Conservation (phyloP, 2,797 vertebrate genomes). For the Alauda arvensis region DNA sequence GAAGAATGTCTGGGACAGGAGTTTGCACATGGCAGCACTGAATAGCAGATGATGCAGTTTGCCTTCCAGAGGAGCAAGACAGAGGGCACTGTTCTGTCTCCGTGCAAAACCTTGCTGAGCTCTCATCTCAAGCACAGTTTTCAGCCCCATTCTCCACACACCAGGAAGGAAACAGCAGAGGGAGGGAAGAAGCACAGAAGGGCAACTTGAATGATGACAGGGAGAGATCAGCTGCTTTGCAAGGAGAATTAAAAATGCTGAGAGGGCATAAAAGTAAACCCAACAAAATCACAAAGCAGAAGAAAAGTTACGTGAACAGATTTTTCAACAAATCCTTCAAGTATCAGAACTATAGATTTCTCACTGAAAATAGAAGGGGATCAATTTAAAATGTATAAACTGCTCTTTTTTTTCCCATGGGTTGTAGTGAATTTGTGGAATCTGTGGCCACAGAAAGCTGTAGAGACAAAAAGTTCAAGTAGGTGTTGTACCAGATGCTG, state of each 20-base stretch:
- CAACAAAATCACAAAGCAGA: background rate
- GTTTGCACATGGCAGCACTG: background rate
- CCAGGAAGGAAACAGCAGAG: background rate
- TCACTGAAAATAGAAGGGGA: background rate
- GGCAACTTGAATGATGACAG: background rate
- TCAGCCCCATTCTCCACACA: background rate
- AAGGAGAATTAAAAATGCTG: background rate
- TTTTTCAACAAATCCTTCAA: background rate
- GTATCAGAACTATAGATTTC: background rate
- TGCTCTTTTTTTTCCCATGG: background rate
- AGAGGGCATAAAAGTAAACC: background rate
- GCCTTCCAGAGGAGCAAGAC: background rate
- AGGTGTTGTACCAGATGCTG: background rate
- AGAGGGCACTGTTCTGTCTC: background rate
- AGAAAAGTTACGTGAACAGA: background rate
- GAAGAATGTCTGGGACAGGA: background rate
- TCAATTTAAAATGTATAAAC: background rate
- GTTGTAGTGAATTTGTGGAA: background rate
- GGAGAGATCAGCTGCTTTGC: background rate
- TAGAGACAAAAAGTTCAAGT: background rate
- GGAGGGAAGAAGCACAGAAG: background rate
- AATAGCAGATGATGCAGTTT: background rate
- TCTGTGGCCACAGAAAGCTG: background rate
- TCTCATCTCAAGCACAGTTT: background rate
- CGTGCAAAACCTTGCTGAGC: background rate